Percentiles rank a stretch among this genome's conserved stretches.
phyloP scores from a whole-genome alignment of 2,888 invertebrate genomes.

The Ischnura elegans region DNA sequence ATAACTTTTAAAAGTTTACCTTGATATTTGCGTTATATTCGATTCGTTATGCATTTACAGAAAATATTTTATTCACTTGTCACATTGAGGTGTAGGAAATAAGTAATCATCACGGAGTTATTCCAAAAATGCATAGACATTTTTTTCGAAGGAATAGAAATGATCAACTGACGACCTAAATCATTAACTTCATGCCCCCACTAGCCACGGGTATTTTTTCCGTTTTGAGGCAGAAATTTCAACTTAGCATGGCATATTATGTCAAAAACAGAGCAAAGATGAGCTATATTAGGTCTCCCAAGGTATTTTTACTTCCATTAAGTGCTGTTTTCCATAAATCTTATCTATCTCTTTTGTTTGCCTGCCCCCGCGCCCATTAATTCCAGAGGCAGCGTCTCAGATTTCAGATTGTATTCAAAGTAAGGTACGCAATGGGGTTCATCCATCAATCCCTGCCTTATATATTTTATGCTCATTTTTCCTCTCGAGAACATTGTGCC shows the following conservation, averaged over 20 bases:
- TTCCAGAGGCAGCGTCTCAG: constrained; percentile 37
- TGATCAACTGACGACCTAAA: no score
- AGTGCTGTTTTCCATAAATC: constrained; percentile 39
- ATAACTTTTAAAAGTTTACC: no score
- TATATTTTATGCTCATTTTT: constrained; percentile 51
- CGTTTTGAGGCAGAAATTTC: neutral
- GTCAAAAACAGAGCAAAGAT: neutral
- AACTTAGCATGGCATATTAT: neutral
- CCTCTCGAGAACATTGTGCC: constrained; percentile 52
- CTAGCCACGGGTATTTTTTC: neutral
- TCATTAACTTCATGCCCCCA: no score
- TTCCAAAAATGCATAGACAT: no score
- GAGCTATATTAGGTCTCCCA: neutral
- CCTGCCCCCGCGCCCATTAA: neutral
- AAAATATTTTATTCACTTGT: no score
- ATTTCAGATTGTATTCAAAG: constrained; percentile 27
- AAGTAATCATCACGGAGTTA: no score
- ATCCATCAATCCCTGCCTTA: constrained; percentile 44
- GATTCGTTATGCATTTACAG: no score
- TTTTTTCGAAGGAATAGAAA: no score
- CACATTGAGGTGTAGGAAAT: no score
- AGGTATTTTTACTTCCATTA: constrained; percentile 28
- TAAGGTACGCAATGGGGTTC: neutral
- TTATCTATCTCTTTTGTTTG: constrained; percentile 40
- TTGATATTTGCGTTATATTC: no score